phyloP scores from a whole-genome alignment of 2,888 invertebrate genomes.

The Trichopoda pennipes region DNA sequence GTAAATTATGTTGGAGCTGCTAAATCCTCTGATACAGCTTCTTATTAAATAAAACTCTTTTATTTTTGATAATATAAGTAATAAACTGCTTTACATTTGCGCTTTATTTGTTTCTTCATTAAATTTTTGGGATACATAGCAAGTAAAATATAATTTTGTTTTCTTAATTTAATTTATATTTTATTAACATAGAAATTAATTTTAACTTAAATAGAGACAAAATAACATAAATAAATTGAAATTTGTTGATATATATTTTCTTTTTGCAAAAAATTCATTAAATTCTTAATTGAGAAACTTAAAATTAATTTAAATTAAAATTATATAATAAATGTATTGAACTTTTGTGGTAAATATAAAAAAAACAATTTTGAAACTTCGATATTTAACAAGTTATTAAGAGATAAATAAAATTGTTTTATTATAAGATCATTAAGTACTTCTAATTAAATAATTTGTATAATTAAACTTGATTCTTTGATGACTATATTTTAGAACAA shows the following conservation, averaged over 20 bases:
- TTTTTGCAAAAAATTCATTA: constrained; percentile 45
- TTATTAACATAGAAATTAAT: constrained; percentile 45
- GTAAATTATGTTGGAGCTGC: too few species aligned
- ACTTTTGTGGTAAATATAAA: not conserved
- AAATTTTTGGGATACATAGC: constrained; percentile 54
- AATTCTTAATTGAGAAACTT: constrained; percentile 34
- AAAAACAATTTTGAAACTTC: too few species aligned
- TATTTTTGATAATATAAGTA: too few species aligned
- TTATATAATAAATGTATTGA: not conserved
- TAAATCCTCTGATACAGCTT: too few species aligned
- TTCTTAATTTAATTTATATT: not conserved
- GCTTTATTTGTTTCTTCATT: constrained; percentile 47
- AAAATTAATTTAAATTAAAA: not conserved
- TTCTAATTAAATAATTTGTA: constrained; percentile 21
- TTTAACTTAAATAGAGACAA: constrained; percentile 23
- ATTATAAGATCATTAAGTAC: constrained; percentile 18
- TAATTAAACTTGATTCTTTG: constrained; percentile 37
- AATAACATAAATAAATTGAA: constrained; percentile 23
- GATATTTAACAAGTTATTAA: too few species aligned
- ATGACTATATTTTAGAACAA: constrained; percentile 39
- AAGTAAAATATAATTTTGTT: constrained; percentile 43
- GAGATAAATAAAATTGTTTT: constrained; percentile 1
- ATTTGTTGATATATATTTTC: not conserved
- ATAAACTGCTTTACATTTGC: constrained; percentile 25
- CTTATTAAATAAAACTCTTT: too few species aligned